These are phyloP conservation scores for Neomorphus geoffroyi DNA, from an alignment of 2,797 vertebrate genomes.

Conservation along the genomic window DNA sequence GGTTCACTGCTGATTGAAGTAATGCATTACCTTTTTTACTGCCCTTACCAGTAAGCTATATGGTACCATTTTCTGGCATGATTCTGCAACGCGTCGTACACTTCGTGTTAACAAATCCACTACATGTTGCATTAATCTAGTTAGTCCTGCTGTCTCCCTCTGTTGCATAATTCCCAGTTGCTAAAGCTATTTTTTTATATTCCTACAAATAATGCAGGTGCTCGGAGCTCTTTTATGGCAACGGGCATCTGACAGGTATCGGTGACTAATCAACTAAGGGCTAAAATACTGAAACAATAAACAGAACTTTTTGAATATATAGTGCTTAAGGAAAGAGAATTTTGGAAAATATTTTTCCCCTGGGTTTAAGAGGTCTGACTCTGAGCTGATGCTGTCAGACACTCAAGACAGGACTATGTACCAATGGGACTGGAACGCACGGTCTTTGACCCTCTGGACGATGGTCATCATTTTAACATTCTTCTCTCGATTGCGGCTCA, in stretches of 20 bases:
- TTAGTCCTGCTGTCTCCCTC: conserved; percentile 16
- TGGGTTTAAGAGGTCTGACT: conserved; percentile 3
- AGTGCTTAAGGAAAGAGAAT: conserved; percentile 35
- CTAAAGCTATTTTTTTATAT: conserved; percentile 46
- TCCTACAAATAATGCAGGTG: conserved; percentile 41
- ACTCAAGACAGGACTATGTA: not conserved
- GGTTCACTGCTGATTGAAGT: conserved; percentile 22
- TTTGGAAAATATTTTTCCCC: conserved; percentile 27
- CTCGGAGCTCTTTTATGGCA: not conserved
- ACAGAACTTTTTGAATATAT: conserved; percentile 17
- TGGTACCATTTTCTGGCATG: conserved; percentile 66
- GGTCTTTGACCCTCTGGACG: not conserved
- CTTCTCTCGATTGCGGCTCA: not conserved
- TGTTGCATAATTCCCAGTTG: conserved; percentile 47
- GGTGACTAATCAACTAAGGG: conserved; percentile 71
- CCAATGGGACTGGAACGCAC: not conserved
- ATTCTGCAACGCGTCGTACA: conserved; percentile 5
- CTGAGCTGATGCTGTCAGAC: conserved; percentile 1
- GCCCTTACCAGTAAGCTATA: conserved; percentile 38
- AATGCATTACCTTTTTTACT: conserved; percentile 22
- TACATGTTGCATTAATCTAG: conserved; percentile 51
- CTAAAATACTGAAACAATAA: conserved; percentile 64
- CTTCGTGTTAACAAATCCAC: conserved; percentile 58
- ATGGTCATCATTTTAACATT: not conserved
- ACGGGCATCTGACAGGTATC: conserved; percentile 24